These are phyloP conservation scores for Heliconius himera DNA, from an alignment of 1,140 invertebrate genomes.

Conservation along the genomic window DNA sequence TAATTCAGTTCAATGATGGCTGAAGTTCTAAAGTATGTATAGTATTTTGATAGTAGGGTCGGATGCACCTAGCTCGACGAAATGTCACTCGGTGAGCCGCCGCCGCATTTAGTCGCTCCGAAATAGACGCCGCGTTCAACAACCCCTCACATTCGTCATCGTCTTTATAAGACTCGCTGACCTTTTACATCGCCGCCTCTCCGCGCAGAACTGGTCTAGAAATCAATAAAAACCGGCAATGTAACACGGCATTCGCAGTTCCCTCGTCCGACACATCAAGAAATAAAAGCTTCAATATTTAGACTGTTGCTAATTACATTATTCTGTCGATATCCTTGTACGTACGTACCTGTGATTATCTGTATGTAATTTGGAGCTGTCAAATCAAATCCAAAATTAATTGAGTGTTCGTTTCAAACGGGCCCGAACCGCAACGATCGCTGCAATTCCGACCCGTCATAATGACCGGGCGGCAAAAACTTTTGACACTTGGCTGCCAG, in stretches of 20 bases:
- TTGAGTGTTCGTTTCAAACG: conserved; percentile 64
- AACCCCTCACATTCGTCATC: conserved; percentile 78
- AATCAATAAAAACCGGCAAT: conserved; percentile 47
- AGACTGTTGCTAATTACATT: conserved; percentile 38
- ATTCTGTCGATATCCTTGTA: conserved; percentile 35
- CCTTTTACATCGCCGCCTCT: conserved; percentile 61
- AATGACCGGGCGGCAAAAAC: conserved; percentile 70
- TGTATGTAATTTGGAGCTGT: conserved; percentile 69
- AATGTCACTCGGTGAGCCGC: conserved; percentile 77
- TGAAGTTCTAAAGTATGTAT: conserved; percentile 42
- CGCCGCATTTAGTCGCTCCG: conserved; percentile 74
- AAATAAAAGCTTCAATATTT: conserved; percentile 28
- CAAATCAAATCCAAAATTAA: conserved; percentile 72
- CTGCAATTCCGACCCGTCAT: conserved; percentile 69
- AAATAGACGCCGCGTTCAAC: conserved; percentile 79
- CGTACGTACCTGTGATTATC: conserved; percentile 41
- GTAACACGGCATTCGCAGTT: conserved; percentile 17
- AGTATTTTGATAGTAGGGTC: conserved; percentile 61
- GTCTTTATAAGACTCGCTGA: conserved; percentile 48
- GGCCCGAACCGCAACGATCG: conserved; percentile 56
- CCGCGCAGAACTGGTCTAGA: conserved; percentile 33
- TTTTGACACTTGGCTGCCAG: conserved; percentile 61
- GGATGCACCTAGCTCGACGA: conserved; percentile 75
- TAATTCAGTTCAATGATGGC: conserved; percentile 4
- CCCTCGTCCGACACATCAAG: background rate